Percentiles rank a stretch among this genome's conserved stretches.
phyloP scores from a whole-genome alignment of 2,113 vertebrate genomes.

The Sciurus niger region DNA sequence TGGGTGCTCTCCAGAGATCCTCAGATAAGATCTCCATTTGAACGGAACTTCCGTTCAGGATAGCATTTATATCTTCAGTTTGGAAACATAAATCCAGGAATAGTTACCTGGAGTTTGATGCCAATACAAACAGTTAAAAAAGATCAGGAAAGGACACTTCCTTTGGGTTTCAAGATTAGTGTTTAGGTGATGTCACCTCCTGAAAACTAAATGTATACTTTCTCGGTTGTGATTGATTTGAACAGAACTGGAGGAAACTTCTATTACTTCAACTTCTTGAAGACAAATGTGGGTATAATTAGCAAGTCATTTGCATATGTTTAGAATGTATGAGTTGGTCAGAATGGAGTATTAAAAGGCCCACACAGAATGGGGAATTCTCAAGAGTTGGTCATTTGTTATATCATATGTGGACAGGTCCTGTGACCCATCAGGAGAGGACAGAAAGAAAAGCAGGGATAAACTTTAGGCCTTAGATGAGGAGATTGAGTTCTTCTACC shows the following conservation, averaged over 20 bases:
- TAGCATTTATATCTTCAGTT: background rate
- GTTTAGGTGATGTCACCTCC: background rate
- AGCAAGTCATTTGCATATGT: background rate
- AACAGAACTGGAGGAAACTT: background rate
- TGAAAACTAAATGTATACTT: background rate
- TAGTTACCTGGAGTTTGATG: background rate
- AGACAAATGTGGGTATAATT: background rate
- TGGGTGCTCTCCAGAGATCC: background rate
- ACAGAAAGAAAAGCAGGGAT: background rate
- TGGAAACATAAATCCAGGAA: background rate
- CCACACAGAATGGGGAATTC: background rate
- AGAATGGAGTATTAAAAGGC: background rate
- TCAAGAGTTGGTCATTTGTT: background rate
- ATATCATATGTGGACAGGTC: background rate
- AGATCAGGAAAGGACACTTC: background rate
- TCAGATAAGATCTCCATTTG: background rate
- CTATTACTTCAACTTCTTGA: background rate
- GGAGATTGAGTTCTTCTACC: background rate
- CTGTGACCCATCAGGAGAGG: background rate
- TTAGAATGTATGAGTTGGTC: background rate
- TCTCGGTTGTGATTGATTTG: background rate
- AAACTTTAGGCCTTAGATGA: background rate
- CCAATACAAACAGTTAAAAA: background rate
- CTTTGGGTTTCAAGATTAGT: background rate
- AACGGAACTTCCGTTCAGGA: background rate